Evolutionary conservation across 2,888 invertebrate genomes (phyloP).

Genomic region (Deilephila porcellus): DNA sequence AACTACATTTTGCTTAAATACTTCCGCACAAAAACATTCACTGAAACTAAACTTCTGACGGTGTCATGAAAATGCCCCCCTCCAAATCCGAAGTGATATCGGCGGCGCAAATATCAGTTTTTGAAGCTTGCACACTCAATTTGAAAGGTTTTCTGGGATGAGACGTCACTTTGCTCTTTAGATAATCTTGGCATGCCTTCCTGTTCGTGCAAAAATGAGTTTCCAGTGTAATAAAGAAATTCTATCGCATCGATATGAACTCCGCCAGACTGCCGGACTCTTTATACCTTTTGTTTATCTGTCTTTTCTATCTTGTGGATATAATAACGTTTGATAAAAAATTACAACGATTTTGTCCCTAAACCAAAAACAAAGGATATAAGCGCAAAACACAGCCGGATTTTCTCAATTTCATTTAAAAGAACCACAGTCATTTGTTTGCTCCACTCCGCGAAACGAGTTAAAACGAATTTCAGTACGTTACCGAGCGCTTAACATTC

Average conservation of each 20-base stretch:
- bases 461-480: slow-evolving; percentile 65
- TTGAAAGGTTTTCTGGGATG: slow-evolving; percentile 46
- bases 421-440: slow-evolving; percentile 76
- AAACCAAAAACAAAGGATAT: slow-evolving; percentile 31
- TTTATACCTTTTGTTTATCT: neutral
- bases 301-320: neutral
- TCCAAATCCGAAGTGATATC: slow-evolving; percentile 45
- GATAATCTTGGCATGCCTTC: slow-evolving; percentile 27
- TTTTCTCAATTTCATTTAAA: slow-evolving; percentile 64
- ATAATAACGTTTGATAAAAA: neutral
- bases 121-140: slow-evolving; percentile 49
- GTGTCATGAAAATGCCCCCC: slow-evolving; percentile 39
- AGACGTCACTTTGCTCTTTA: slow-evolving; percentile 35
- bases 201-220: slow-evolving; percentile 38
- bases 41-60: slow-evolving; percentile 22
- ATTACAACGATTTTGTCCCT: neutral
- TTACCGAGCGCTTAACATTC: slow-evolving; percentile 67
- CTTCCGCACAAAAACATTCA: slow-evolving; percentile 26
- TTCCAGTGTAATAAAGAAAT: slow-evolving; percentile 20
- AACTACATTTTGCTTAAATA: slow-evolving; percentile 10
- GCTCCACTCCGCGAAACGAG: slow-evolving; percentile 57
- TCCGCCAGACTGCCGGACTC: neutral
- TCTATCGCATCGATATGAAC: slow-evolving; percentile 8
- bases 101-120: slow-evolving; percentile 57
- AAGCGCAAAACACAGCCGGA: slow-evolving; percentile 42